A percentile compares a stretch with the other conserved stretches of the same genome.
phyloP scores from a whole-genome alignment of 2,797 vertebrate genomes.

The Chaetodon trifasciatus region DNA sequence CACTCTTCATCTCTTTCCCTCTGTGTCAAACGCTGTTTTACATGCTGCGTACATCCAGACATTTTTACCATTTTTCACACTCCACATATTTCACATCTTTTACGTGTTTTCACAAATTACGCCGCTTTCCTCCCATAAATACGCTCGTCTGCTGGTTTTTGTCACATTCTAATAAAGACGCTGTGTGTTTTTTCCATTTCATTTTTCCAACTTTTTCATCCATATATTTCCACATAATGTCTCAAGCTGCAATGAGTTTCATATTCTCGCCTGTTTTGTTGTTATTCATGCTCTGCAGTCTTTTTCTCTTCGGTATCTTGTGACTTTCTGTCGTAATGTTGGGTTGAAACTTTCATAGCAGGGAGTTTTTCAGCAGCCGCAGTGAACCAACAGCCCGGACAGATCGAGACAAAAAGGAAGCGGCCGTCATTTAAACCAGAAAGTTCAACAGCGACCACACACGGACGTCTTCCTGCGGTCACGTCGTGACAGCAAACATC shows the following conservation, averaged over 20 bases:
- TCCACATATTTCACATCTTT: conserved; percentile 55
- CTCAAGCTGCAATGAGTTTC: conserved; percentile 37
- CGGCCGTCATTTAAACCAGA: neutral
- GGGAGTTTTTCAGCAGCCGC: conserved; percentile 17
- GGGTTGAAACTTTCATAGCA: neutral
- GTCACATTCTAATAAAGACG: conserved; percentile 62
- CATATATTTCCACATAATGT: conserved; percentile 49
- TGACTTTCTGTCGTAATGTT: conserved; percentile 2
- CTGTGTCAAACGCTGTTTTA: conserved; percentile 34
- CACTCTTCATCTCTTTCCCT: neutral
- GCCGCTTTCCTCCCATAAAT: conserved; percentile 48
- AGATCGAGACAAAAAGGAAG: neutral
- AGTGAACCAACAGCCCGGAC: neutral
- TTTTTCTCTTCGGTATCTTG: conserved; percentile 9
- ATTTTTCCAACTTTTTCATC: conserved; percentile 43
- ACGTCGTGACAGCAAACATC: neutral
- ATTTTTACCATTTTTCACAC: conserved; percentile 49
- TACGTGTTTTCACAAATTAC: conserved; percentile 45
- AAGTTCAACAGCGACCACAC: neutral
- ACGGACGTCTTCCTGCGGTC: neutral
- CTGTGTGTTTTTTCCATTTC: conserved; percentile 48
- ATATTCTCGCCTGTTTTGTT: conserved; percentile 34
- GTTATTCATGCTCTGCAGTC: conserved; percentile 27
- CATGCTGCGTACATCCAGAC: conserved; percentile 50
- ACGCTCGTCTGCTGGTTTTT: conserved; percentile 51